Evolutionary conservation across 2,113 vertebrate genomes (phyloP).

Genomic region (Oenanthe melanoleuca): DNA sequence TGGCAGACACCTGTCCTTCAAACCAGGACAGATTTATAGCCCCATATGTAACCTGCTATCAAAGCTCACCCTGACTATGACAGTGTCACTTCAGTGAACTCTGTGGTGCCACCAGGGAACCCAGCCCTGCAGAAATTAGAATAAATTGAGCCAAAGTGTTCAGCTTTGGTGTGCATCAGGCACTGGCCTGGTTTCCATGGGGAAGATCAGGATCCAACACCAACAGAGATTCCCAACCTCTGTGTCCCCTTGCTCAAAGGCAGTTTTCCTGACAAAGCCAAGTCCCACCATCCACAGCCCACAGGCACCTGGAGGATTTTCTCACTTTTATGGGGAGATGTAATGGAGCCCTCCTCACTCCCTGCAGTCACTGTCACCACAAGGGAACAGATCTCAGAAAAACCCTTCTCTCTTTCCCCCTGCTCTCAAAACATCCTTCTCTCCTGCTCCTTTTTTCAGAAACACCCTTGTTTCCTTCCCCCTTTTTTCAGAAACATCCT

Average conservation of each 20-base stretch:
- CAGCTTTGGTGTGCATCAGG: neutral
- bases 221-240: neutral
- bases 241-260: neutral
- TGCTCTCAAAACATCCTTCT: neutral
- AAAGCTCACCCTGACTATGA: neutral
- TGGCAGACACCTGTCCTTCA: too few relatives aligned
- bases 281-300: neutral
- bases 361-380: neutral
- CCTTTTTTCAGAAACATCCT: neutral
- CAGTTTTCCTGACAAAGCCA: neutral
- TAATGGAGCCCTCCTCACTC: neutral
- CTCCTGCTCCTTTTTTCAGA: neutral
- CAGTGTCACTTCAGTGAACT: neutral
- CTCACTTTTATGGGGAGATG: neutral
- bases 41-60: neutral
- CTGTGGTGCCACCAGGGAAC: neutral
- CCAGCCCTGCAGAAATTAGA: neutral
- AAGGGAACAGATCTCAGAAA: neutral
- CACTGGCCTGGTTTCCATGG: neutral
- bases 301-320: neutral
- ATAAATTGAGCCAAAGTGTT: neutral
- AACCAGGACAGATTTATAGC: neutral
- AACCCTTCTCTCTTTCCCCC: neutral
- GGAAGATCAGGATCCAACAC: neutral
- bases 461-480: neutral